Percentiles rank a stretch among this genome's conserved stretches.
Evolutionary conservation across 2,888 invertebrate species (phyloP).

Genomic region (Mesoligia furuncula): DNA sequence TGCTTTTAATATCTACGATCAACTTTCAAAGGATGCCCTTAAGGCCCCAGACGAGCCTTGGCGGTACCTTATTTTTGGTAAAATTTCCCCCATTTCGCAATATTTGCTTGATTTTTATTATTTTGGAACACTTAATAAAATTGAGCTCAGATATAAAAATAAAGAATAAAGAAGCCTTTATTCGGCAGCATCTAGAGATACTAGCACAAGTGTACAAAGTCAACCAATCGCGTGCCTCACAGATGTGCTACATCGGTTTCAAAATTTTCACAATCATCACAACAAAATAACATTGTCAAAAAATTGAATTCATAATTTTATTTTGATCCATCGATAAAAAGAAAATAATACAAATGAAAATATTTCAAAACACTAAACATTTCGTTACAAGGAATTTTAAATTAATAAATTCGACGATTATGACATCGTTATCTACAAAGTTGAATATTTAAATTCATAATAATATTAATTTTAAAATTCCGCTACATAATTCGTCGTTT

Average conservation of each 20-base stretch:
- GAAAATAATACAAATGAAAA: conserved; percentile 68
- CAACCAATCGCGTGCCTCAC: conserved; percentile 7
- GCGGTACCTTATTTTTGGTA: background rate
- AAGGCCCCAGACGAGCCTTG: background rate
- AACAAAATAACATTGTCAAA: conserved; percentile 53
- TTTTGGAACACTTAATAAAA: too few species aligned
- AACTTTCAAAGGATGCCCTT: background rate
- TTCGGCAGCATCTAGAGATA: conserved; percentile 25
- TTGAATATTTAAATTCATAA: conserved; percentile 48
- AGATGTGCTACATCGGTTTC: conserved; percentile 9
- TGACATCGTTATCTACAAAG: conserved; percentile 71
- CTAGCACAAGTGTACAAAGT: conserved; percentile 30
- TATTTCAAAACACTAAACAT: conserved; percentile 50
- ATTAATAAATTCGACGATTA: conserved; percentile 77
- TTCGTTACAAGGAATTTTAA: conserved; percentile 65
- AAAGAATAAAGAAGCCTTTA: conserved; percentile 36
- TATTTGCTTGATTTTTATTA: background rate
- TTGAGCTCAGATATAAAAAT: conserved; percentile 6
- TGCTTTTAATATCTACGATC: background rate
- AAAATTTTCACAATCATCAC: conserved; percentile 14
- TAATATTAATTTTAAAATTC: conserved; percentile 41
- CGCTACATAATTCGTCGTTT: conserved; percentile 50
- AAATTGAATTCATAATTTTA: conserved; percentile 75
- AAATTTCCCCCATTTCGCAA: background rate
- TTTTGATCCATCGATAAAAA: conserved; percentile 73